Evolutionary conservation across 1,140 invertebrate genomes (phyloP), one percentile per base, ranked within the genome.

Genomic region (Globodera rostochiensis): DNA sequence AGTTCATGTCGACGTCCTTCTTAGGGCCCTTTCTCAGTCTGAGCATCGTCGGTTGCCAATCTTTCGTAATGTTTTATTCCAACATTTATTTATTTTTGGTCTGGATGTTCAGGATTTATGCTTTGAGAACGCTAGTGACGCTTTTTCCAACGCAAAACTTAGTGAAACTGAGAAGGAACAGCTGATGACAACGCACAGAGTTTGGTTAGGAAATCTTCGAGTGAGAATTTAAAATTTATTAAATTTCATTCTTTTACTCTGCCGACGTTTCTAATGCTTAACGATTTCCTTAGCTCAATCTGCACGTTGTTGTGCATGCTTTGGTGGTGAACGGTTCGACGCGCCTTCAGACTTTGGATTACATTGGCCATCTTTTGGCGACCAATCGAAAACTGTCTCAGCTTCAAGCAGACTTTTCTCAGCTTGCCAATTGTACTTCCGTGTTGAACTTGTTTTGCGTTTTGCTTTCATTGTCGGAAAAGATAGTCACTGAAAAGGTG

Each of bases 391-490:
- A 95, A 85, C 92, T 95, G 71, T 93, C 95, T 7, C 96, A 97
- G 90, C 92, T 98, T 84, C 91, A 91, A 84, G 91, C 93, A 53
- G 95, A 97, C 89, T 94, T 96, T 86, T 92, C 94, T 83, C 91
- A 93, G 0, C 92, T 96, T 0, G 94, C 95, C 50, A 94, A 94
- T 13, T 96, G 98, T 91, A 96, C 96, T 1, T 96, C 96, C 88
- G 96, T 97, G 94, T 90, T 98, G 53, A 98, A 98, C 91, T 90
- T 98, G 6, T 92, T 97, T 79, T 94, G 94, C 69, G 94, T 97
- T 15, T 90, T 98, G 74, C 96, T 98, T 90, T 93, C 94, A 89
- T 90, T 97, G 0, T 94, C 95, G 0, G 92, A 94, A 0, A 95
- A 95, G 91, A 94, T 93, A 73, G 88, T 86, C 25, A 78, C 92